Evolutionary conservation across 2,888 invertebrate species (phyloP).

Genomic region (Mesopsocus fuscifrons): DNA sequence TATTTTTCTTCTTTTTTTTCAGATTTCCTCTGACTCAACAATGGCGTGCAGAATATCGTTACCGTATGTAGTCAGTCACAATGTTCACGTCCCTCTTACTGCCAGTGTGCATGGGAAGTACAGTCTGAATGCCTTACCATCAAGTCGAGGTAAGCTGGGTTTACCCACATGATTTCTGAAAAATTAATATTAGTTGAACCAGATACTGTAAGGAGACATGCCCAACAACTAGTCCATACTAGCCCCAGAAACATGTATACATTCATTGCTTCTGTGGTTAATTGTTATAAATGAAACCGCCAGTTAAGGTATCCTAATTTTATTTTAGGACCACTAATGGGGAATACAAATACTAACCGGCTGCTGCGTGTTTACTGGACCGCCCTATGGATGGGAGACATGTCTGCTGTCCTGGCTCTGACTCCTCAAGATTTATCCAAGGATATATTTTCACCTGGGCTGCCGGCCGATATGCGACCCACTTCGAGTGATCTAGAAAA

Average conservation of each 20-base stretch:
- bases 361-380: constrained; percentile 3
- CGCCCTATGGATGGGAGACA: background rate
- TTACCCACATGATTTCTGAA: no score
- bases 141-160: background rate
- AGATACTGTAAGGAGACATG: no score
- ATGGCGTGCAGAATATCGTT: background rate
- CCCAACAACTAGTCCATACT: no score
- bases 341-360: background rate
- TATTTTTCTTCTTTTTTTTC: no score
- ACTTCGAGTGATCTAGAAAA: background rate
- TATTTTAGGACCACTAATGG: background rate
- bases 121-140: background rate
- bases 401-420: background rate
- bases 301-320: no score
- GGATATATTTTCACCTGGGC: constrained; percentile 2
- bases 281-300: no score
- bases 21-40: background rate
- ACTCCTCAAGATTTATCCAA: background rate
- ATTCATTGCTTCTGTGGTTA: no score
- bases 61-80: background rate
- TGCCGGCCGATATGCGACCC: background rate
- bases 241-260: no score
- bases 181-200: no score
- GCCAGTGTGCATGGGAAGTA: background rate
- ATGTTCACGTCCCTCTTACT: background rate